These are phyloP conservation scores for Ephydatia muelleri DNA, from an alignment of 37 sponge, comb jelly and placozoan species.

Conservation along the genomic window DNA sequence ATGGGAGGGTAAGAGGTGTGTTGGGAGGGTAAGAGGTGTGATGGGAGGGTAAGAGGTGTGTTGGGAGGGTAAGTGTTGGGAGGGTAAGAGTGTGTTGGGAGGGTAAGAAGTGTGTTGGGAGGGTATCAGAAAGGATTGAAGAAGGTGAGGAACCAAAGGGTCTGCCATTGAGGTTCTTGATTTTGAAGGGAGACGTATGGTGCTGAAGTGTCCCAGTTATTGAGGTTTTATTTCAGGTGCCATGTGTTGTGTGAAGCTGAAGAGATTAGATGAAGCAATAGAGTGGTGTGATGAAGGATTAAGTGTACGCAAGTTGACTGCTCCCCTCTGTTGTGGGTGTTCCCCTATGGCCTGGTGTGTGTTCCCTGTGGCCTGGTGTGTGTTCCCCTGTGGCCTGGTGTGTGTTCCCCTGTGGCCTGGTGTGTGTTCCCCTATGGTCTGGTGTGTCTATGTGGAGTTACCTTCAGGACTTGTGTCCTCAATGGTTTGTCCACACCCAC, in stretches of 20 bases:
- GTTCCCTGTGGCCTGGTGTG: no score
- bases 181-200: neutral
- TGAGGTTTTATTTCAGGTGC: constrained; percentile 37
- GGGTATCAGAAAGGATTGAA: no score
- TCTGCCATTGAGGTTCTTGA: no score
- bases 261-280: constrained; percentile 57
- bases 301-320: constrained; percentile 12
- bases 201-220: no score
- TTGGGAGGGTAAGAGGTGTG: constrained; percentile 3
- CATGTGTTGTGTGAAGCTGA: constrained; percentile 45
- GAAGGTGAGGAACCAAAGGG: no score
- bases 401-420: neutral
- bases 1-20: neutral
- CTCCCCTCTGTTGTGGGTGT: neutral
- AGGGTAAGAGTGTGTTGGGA: constrained; percentile 9
- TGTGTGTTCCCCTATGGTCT: no score
- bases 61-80: neutral
- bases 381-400: no score
- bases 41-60: neutral
- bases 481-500: neutral
- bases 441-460: neutral
- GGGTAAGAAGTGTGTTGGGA: no score
- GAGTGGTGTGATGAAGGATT: constrained; percentile 87
- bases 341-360: neutral
- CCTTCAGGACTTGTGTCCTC: neutral